These are phyloP conservation scores for Cinclus mexicanus DNA, from an alignment of 2,113 vertebrate species.

Conservation along the genomic window DNA sequence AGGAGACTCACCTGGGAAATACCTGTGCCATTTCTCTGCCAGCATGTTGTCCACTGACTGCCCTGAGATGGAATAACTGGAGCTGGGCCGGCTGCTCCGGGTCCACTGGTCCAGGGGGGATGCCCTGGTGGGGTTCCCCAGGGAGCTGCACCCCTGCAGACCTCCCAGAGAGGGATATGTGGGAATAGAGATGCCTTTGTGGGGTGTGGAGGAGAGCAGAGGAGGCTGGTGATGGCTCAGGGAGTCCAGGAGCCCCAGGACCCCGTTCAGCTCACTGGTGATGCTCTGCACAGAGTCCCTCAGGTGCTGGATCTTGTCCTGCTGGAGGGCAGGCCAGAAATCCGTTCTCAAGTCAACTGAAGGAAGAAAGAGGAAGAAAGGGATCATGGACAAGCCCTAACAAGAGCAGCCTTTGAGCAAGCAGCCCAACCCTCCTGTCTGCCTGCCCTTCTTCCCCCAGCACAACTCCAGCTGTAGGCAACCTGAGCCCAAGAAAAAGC, in stretches of 20 bases:
- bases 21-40: constrained; percentile 81
- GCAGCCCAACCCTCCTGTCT: background rate
- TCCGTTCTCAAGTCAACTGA: background rate
- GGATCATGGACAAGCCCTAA: background rate
- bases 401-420: background rate
- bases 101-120: constrained; percentile 44
- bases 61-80: background rate
- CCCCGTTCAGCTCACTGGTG: constrained; percentile 81
- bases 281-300: constrained; percentile 83
- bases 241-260: constrained; percentile 77
- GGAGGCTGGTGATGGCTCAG: constrained; percentile 58
- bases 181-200: background rate
- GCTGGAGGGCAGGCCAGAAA: background rate
- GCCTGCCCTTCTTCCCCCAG: background rate
- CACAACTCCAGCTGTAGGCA: background rate
- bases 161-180: background rate
- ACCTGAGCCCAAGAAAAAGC: background rate
- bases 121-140: background rate
- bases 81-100: constrained; percentile 35
- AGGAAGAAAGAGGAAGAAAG: background rate
- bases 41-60: constrained; percentile 71
- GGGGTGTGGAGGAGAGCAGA: background rate
- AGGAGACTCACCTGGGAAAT: constrained; percentile 80
- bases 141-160: background rate
- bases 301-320: constrained; percentile 80